Evolutionary conservation across 2,797 vertebrate species (phyloP), one percentile per base, ranked within the genome.

Genomic region (Hoplostethus atlanticus): DNA sequence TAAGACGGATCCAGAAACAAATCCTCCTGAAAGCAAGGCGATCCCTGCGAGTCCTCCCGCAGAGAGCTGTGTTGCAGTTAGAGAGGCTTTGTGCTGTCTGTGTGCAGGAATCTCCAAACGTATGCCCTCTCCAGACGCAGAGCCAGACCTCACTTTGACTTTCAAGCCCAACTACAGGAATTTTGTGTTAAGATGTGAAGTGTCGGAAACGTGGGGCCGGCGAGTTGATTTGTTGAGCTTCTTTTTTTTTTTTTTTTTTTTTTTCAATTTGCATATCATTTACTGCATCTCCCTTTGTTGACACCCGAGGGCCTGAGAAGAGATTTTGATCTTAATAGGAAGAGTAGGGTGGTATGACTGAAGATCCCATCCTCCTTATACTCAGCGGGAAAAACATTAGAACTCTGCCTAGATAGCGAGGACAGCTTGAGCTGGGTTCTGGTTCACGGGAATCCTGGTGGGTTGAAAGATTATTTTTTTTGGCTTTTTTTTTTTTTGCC

Each of bases 201-300:
- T 91, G 87, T 89, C 87, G 90, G 91, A 91, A 92, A 89, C 79
- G 84, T 89, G 73, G 80, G 89, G 86, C 86, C 74, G 89, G 90
- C 85, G 85, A 93, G 90, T 91, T 90, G 91, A 93, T 94, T 93
- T 91, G 90, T 90, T 65, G 84, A 84, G 85, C 76, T 80, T 71
- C 76, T 80, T 71, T 76, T 80, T 93, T 91, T 79, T 85, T 25
- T 13, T 17, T 13, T 31, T 84, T 85, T 73, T 84, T 75, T 17
- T 83, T 86, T 92, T 91, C 85, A 92, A 94, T 95, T 95, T 94
- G 93, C 94, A 95, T 96, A 96, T 96, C 93, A 93, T 94, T 95
- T 94, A 92, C 92, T 93, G 92, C 93, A 95, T 96, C 94, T 94
- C 85, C 75, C 87, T 93, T 94, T 96, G 92, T 95, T 94, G 94